phyloP scores from a whole-genome alignment of 2,888 invertebrate genomes.

The Thymelicus sylvestris region DNA sequence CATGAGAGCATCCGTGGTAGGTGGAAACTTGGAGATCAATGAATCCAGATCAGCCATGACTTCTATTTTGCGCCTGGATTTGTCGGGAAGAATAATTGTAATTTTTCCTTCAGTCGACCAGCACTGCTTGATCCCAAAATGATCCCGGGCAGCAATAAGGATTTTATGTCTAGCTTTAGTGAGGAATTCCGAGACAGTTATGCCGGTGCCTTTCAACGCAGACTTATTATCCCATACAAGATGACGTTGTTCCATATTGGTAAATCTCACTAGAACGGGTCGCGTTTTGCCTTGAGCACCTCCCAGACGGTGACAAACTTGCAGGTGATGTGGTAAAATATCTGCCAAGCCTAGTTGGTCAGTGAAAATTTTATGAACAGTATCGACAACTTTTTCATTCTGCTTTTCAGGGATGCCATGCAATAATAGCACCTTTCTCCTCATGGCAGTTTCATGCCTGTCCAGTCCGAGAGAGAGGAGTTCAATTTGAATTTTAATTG shows the following conservation, averaged over 20 bases:
- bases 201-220: neutral
- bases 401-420: neutral
- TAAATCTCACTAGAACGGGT: neutral
- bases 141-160: neutral
- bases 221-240: neutral
- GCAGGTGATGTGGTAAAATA: neutral
- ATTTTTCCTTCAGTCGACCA: neutral
- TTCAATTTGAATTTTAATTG: neutral
- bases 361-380: neutral
- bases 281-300: neutral
- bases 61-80: slow-evolving; percentile 5
- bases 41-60: neutral
- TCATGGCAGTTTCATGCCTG: slow-evolving; percentile 3
- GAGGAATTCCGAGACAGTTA: neutral
- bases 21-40: neutral
- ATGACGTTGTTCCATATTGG: neutral
- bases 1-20: neutral
- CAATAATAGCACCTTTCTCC: neutral
- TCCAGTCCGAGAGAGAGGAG: neutral
- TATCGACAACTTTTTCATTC: neutral
- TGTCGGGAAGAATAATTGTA: neutral
- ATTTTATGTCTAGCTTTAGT: neutral
- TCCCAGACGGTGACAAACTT: neutral
- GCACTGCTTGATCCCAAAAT: neutral
- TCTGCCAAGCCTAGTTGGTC: neutral